These are phyloP conservation scores for Microctonus hyperodae DNA, from an alignment of 2,888 invertebrate species.

Conservation along the genomic window DNA sequence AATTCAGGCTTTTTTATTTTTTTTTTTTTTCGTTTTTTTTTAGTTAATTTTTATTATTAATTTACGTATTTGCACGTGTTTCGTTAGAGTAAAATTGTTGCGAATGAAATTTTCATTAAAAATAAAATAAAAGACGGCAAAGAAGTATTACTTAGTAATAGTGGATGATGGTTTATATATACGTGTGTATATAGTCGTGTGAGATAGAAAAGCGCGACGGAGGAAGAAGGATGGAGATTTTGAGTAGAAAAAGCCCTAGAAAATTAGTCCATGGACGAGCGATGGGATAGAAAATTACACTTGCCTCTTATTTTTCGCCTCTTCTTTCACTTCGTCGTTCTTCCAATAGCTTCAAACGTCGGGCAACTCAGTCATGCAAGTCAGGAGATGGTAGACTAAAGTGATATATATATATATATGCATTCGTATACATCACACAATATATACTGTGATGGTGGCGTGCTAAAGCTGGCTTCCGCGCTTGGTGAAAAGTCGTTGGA, in stretches of 20 bases:
- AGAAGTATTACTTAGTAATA: not conserved
- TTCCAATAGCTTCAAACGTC: not conserved
- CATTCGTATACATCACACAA: no score
- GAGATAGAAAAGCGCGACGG: not conserved
- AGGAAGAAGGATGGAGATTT: not conserved
- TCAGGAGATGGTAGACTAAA: not conserved
- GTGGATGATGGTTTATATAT: no score
- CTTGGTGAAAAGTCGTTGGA: not conserved
- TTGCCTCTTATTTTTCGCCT: no score
- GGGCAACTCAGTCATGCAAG: conserved; percentile 1
- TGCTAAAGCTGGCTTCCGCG: not conserved
- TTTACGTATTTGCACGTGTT: not conserved
- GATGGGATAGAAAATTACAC: conserved; percentile 12
- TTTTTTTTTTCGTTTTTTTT: not conserved
- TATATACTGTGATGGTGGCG: not conserved
- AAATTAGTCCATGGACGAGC: conserved; percentile 2
- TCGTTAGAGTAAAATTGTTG: not conserved
- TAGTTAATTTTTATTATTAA: not conserved
- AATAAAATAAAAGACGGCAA: conserved; percentile 4
- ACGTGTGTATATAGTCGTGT: not conserved
- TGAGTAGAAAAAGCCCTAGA: not conserved
- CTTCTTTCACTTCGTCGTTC: not conserved
- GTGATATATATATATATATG: not conserved
- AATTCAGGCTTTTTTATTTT: not conserved
- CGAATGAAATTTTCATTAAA: conserved; percentile 12